Percentiles rank a stretch among this genome's conserved stretches.
Conservation (phyloP, 64 coral and sea anemone genomes). For the Actinia tenebrosa region DNA sequence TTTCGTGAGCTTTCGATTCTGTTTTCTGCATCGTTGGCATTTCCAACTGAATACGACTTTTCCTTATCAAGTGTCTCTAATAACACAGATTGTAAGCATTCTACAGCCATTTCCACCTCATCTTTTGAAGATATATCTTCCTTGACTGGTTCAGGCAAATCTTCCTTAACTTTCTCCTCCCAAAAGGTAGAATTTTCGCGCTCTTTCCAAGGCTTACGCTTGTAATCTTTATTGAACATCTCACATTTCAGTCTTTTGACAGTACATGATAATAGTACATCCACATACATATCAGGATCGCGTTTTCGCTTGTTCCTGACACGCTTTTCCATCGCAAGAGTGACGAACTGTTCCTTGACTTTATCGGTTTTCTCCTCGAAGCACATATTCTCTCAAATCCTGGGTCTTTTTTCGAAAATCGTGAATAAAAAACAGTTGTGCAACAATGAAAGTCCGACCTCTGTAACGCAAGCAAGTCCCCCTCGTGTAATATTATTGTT, state of each 20-base stretch:
- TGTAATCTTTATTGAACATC: background rate
- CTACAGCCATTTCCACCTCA: slow-evolving; percentile 25
- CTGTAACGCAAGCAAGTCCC: background rate
- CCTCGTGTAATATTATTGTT: background rate
- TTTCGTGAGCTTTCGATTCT: background rate
- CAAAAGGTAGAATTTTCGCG: slow-evolving; percentile 4
- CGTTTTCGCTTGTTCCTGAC: slow-evolving; percentile 89
- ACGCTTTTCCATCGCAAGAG: slow-evolving; percentile 79
- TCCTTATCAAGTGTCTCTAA: background rate
- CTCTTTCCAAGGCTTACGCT: slow-evolving; percentile 26
- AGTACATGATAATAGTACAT: slow-evolving; percentile 73
- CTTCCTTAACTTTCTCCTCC: background rate
- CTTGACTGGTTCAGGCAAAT: background rate
- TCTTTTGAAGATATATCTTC: background rate
- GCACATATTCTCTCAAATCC: slow-evolving; percentile 48
- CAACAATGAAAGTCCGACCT: background rate
- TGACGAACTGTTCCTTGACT: slow-evolving; percentile 63
- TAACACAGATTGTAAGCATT: background rate
- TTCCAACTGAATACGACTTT: background rate
- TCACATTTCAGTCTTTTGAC: slow-evolving; percentile 80
- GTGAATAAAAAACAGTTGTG: background rate
- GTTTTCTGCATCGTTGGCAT: background rate
- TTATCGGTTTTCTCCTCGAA: slow-evolving; percentile 44
- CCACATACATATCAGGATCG: slow-evolving; percentile 87
- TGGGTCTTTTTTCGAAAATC: background rate